phyloP scores from a whole-genome alignment of 2,113 vertebrate genomes.

The Tapirus terrestris region DNA sequence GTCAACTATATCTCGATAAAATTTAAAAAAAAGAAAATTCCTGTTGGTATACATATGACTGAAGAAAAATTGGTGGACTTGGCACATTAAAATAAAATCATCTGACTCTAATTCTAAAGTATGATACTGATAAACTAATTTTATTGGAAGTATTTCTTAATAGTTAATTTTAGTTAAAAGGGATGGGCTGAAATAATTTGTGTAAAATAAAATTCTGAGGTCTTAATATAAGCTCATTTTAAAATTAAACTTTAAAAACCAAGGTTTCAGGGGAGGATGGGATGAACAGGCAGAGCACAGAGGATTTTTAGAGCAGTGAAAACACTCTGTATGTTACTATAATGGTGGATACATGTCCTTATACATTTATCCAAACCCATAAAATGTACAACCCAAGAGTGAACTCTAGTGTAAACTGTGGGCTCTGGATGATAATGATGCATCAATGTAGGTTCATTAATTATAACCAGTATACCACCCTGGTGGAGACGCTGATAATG shows the following conservation, averaged over 20 bases:
- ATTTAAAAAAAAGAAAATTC: background rate
- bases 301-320: background rate
- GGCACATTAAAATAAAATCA: background rate
- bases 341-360: background rate
- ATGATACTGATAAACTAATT: background rate
- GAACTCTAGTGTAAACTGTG: background rate
- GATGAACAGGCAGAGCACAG: background rate
- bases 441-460: background rate
- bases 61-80: background rate
- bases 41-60: background rate
- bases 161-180: background rate
- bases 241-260: slow-evolving; percentile 2
- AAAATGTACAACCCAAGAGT: background rate
- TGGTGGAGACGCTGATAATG: background rate
- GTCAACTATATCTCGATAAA: background rate
- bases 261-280: background rate
- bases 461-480: background rate
- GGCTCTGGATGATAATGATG: background rate
- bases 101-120: background rate
- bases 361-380: background rate
- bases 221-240: background rate
- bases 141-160: background rate
- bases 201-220: background rate
- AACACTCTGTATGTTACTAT: background rate
- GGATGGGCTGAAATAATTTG: background rate